Evolutionary conservation across 2,888 invertebrate species (phyloP).

Genomic region (Apeira syringaria): DNA sequence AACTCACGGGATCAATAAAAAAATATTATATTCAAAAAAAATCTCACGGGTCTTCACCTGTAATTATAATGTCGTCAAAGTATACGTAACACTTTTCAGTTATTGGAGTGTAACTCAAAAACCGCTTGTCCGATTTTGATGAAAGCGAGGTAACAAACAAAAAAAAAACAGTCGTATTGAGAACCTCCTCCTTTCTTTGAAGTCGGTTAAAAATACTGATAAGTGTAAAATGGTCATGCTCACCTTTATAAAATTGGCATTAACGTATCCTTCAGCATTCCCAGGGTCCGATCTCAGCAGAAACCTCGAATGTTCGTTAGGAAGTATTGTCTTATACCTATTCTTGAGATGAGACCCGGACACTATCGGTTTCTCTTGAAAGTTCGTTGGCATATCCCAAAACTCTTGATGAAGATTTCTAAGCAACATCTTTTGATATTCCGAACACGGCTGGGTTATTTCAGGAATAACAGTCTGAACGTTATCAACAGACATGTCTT

Average conservation of each 20-base stretch:
- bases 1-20: too few species aligned
- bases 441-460: constrained; percentile 76
- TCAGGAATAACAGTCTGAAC: constrained; percentile 70
- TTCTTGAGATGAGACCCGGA: constrained; percentile 95
- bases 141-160: too few species aligned
- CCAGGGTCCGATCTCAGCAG: constrained; percentile 82
- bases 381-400: constrained; percentile 96
- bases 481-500: constrained; percentile 56
- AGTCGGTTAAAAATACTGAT: too few species aligned
- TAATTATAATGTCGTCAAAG: too few species aligned
- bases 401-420: constrained; percentile 91
- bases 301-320: constrained; percentile 94
- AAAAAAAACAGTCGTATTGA: too few species aligned
- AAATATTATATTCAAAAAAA: too few species aligned
- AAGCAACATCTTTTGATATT: constrained; percentile 85
- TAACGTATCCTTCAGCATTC: constrained; percentile 90
- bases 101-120: too few species aligned
- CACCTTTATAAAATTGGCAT: constrained; percentile 97
- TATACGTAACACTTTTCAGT: too few species aligned
- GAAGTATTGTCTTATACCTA: constrained; percentile 94
- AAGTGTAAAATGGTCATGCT: too few species aligned
- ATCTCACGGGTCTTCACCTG: too few species aligned
- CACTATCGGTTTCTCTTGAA: constrained; percentile 94
- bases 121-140: too few species aligned
- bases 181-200: too few species aligned